These are phyloP conservation scores for Dusona sp. DNA, from an alignment of 2,888 invertebrate genomes.

Conservation along the genomic window DNA sequence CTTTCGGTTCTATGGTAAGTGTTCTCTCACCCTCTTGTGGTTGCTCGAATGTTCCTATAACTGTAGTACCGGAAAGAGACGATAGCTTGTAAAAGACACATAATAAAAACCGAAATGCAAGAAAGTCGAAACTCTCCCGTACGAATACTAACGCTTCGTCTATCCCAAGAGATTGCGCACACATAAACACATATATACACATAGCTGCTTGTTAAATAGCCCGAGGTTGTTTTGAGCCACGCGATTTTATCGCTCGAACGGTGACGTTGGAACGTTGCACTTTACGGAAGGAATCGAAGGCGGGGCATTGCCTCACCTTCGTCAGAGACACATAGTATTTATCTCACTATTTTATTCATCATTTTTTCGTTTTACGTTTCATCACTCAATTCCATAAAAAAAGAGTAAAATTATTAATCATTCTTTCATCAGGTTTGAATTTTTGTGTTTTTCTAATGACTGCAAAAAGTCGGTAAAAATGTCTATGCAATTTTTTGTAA, in stretches of 20 bases:
- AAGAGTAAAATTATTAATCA: too few species aligned
- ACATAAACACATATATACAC: not conserved
- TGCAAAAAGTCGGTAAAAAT: too few species aligned
- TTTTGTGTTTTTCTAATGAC: constrained; percentile 29
- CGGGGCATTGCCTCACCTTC: constrained; percentile 63
- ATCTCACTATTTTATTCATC: not conserved
- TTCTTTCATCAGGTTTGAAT: too few species aligned
- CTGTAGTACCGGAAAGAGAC: constrained; percentile 58
- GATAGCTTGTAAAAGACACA: constrained; percentile 62
- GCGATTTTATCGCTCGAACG: constrained; percentile 66
- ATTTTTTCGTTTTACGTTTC: constrained; percentile 9
- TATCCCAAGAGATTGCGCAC: constrained; percentile 10
- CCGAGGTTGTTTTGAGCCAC: constrained; percentile 44
- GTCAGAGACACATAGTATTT: constrained; percentile 23
- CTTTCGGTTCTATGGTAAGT: constrained; percentile 28
- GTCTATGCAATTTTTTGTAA: too few species aligned
- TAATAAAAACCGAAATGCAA: constrained; percentile 64
- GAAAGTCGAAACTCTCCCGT: constrained; percentile 63
- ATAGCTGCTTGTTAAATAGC: constrained; percentile 43
- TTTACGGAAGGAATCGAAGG: constrained; percentile 74
- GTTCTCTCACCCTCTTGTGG: constrained; percentile 32
- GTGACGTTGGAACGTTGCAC: constrained; percentile 72
- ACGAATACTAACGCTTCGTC: not conserved
- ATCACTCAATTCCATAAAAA: too few species aligned
- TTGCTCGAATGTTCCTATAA: constrained; percentile 14